Base-by-base conservation (phyloP, 2,113 vertebrate genomes). In the Erinaceus europaeus region DNA sequence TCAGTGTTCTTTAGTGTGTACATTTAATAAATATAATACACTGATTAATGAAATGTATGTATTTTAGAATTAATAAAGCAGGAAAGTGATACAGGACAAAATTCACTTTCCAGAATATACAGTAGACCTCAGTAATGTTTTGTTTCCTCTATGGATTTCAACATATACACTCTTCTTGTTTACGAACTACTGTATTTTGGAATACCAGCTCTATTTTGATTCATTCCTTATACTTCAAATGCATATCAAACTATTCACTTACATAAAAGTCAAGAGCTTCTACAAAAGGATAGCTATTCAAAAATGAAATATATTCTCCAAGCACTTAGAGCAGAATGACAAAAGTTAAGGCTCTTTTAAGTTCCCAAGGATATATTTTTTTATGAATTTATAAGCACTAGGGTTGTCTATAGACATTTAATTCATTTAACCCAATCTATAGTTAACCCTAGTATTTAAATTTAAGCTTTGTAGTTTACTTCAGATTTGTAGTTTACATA, bases 181-280 rank as follows among this genome's bases (percentile, higher is more conserved):
- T 61, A 55, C n/a, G 73, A 90, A 77, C 34, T 64, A 38, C 27
- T 75, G 7, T 29, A 85, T 40, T 85, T 74, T 82, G 55, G 88
- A 93, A 69, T 53, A 27, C 9, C 25, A 92, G 77, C 34, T 90
- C 18, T 87, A 65, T 88, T 91, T 83, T 84, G 50, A 87, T 87
- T 88, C 64, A 84, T 40, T 88, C 68, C 69, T 10, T 71, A 6
- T 83, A 62, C 27, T 75, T 90, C 71, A 84, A 89, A 64, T 61
- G 61, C 38, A 1, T 11, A 74, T 27, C 46, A 91, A 91, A 8
- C 62, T 78, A n/a, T 55, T 89, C 59, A 84, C 71, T 93, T 86
- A n/a, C n/a, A 84, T 71, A 79, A 67, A 92, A 86, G 82, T 77
- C 77, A 87, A 93, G 74, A 32, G 55, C 62, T 90, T 57, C 74